phyloP scores from a whole-genome alignment of 2,113 vertebrate genomes.

The Aix galericulata region DNA sequence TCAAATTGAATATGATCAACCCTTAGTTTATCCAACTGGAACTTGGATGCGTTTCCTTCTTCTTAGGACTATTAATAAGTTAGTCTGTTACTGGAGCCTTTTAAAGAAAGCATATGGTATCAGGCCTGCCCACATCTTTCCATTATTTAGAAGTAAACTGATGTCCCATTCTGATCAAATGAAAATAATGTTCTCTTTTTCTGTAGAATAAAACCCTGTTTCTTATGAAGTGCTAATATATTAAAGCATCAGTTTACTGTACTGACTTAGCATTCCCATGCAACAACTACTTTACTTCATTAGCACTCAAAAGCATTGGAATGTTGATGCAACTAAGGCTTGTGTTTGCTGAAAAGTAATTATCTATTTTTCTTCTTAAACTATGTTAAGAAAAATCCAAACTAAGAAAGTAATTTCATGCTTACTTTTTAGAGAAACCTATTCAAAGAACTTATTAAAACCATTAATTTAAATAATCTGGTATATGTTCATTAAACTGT shows the following conservation, averaged over 20 bases:
- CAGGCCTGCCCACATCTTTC: neutral
- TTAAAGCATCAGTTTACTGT: neutral
- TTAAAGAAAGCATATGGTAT: neutral
- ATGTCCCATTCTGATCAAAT: neutral
- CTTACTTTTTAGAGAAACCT: conserved; percentile 70
- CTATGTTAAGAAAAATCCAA: conserved; percentile 62
- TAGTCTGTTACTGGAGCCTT: neutral
- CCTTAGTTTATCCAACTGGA: neutral
- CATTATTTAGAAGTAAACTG: neutral
- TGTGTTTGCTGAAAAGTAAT: conserved; percentile 1
- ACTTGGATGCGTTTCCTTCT: neutral
- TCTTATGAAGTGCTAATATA: conserved; percentile 30
- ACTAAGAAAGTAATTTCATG: conserved; percentile 72
- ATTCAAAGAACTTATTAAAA: conserved; percentile 78
- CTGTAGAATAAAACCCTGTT: neutral
- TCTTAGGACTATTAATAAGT: neutral
- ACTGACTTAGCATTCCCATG: neutral
- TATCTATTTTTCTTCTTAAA: conserved; percentile 67
- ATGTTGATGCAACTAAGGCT: conserved; percentile 13
- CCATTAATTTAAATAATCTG: conserved; percentile 77
- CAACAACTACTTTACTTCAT: conserved; percentile 42
- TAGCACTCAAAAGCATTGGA: conserved; percentile 34
- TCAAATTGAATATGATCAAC: neutral
- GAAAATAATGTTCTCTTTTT: neutral
- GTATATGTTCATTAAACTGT: conserved; percentile 72